Base-by-base conservation (phyloP, 2,888 invertebrate genomes). In the Habrosyne pyritoides region DNA sequence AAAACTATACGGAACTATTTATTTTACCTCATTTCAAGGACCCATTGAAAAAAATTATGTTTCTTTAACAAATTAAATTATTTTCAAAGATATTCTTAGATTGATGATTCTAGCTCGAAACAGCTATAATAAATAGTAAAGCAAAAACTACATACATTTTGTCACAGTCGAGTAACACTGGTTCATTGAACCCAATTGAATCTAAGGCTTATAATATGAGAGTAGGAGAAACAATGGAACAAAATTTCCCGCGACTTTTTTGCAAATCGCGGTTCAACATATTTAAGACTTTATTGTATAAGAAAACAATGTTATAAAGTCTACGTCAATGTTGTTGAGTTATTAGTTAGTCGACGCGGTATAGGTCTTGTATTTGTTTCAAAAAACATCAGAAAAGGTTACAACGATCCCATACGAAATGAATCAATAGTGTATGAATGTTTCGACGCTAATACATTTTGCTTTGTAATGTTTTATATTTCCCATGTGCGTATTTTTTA, bases 231-330 rank as follows among this genome's bases (percentile, higher is more conserved):
- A 88, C 87, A 87, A 88, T 87, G 74, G 77, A 63, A 60, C 66
- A 67, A 75, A 69, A 63, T 73, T 83, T 89, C 88, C 81, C 89
- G 88, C 84, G 79, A 73, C 73, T 73, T 73, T 81, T 79, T 67
- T 73, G 62, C 56, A 64, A 59, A 56, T 42, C 30, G 28, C 46
- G 47, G 30, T 57, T 59, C 64, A 63, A 60, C 54, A 33, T 26
- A 75, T 58, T 68, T 55, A 54, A 21, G 53, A 59, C 69, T 61
- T 21, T 76, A 70, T 67, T 7, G 0, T n/a, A 0, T 10, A 3
- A 1, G 0, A 0, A 0, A n/a, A 56, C 59, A 59, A 48, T 55
- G 55, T 57, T 51, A 26, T 52, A 48, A 47, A 47, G n/a, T 10
- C 47, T 8, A 24, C n/a, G 47, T 10, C 21, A 7, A 14, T 1